Base-by-base conservation (phyloP, 2,888 invertebrate genomes). In the Apodemia duryi region DNA sequence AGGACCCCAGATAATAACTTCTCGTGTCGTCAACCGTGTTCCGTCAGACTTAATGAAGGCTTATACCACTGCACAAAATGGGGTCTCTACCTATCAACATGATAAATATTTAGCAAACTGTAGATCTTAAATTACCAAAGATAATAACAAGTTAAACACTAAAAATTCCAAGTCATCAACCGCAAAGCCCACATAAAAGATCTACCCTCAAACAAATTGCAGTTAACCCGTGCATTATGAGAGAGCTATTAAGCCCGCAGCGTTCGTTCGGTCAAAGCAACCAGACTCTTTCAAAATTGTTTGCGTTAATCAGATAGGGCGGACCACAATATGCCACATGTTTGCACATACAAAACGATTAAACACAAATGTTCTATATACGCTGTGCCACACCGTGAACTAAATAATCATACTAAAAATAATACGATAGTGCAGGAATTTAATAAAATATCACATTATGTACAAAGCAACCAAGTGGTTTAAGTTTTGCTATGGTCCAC, bases 221-320 rank as follows among this genome's bases (percentile, higher is more conserved):
- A 79, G 84, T 84, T 85, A 86, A 84, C 80, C 81, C 78, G 73
- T 73, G 75, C 78, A 80, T 75, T 74, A 72, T 75, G 70, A 68
- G 73, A 71, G 69, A 73, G 74, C 75, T 75, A 77, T 74, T 77
- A 68, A 63, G 73, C 74, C 73, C 64, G 68, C 62, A 73, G 74
- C 76, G 69, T 72, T 71, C 57, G 73, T 63, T 63, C 52, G 65
- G 70, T 71, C 70, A 68, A 70, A 71, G 71, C 71, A 69, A 65
- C 65, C 67, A 71, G 69, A 28, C 73, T 75, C 74, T 76, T 77
- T 78, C 78, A 78, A 76, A 76, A 76, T 76, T 86, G 86, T 87
- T 86, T 85, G 86, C 78, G 78, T 76, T 88, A 88, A 88, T 88
- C 87, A 84, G 86, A 86, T 88, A 87, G 80, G 81, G 77, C 76